Base-by-base conservation (phyloP, 2,888 invertebrate genomes). In the Chrysolina americana region DNA sequence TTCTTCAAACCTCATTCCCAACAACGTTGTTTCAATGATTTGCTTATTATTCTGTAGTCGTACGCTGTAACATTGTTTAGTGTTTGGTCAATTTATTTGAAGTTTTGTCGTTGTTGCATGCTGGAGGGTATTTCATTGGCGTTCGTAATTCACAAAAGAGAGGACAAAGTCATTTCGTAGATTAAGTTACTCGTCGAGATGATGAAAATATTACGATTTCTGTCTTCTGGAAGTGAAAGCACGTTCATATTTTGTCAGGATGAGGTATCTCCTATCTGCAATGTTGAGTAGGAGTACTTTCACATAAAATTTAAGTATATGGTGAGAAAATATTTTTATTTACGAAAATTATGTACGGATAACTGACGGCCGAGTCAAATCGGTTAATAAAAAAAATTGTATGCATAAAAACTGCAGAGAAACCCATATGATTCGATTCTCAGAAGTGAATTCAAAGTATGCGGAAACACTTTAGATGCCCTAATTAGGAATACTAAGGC, bases 41-140 rank as follows among this genome's bases (percentile, higher is more conserved):
- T 79, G 76, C 75, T 86, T 86, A 83, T 80, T 83, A 86, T 87
- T 85, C 86, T 81, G 78, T 82, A 76, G 80, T 82, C 85, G 85
- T 81, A 82, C 79, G 79, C 82, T 79, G 81, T 87, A 87, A 87
- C 86, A 83, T 83, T 85, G 85, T 87, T 87, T 86, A 83, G 83
- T 86, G 86, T 87, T 87, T 86, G 87, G 87, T 86, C 87, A 87
- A 87, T 86, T 86, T 86, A 85, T 86, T 87, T 87, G 85, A 82
- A 81, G 84, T 82, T 84, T 86, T 85, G 85, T 84, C 85, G 83
- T 85, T 81, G 85, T 80, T 83, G 82, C 13, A 62, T 11, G 62
- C 44, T 65, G 81, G 83, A 81, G 81, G 80, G 82, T 63, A 48
- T 41, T 23, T 19, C 73, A 70, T 59, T 48, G 73, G 70, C 73